Evolutionary conservation across 1,140 invertebrate species (phyloP).

Genomic region (Bombus pyrosoma): DNA sequence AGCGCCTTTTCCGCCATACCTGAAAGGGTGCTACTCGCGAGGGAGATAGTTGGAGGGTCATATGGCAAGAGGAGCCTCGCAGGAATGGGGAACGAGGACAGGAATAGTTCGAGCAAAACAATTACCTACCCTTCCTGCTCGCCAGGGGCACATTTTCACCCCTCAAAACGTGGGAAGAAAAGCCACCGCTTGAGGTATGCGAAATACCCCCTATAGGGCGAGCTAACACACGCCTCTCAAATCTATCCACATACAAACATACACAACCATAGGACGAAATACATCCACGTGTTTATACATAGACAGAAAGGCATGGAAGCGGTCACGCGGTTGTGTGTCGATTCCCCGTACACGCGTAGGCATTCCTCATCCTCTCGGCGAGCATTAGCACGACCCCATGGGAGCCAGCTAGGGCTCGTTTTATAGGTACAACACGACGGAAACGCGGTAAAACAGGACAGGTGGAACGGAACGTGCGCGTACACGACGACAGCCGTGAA

Average conservation of each 20-base stretch:
- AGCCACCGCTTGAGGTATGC: constrained; percentile 70
- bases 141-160: constrained; percentile 70
- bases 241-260: neutral
- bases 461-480: constrained; percentile 65
- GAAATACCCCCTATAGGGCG: constrained; percentile 60
- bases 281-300: neutral
- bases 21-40: constrained; percentile 26
- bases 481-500: constrained; percentile 47
- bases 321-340: constrained; percentile 1
- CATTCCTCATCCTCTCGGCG: constrained; percentile 65
- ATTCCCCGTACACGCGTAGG: constrained; percentile 45
- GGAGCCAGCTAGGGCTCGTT: constrained; percentile 65
- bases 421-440: constrained; percentile 64
- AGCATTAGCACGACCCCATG: constrained; percentile 65
- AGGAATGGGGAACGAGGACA: constrained; percentile 26
- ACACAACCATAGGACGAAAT: neutral
- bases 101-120: constrained; percentile 63
- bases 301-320: neutral
- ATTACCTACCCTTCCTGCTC: constrained; percentile 70
- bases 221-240: neutral
- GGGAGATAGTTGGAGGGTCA: constrained; percentile 1
- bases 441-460: constrained; percentile 68
- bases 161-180: constrained; percentile 70
- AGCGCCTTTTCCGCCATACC: constrained; percentile 23
- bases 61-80: neutral